Conservation (phyloP, 2,797 vertebrate species). For the Carcharodon carcharias region DNA sequence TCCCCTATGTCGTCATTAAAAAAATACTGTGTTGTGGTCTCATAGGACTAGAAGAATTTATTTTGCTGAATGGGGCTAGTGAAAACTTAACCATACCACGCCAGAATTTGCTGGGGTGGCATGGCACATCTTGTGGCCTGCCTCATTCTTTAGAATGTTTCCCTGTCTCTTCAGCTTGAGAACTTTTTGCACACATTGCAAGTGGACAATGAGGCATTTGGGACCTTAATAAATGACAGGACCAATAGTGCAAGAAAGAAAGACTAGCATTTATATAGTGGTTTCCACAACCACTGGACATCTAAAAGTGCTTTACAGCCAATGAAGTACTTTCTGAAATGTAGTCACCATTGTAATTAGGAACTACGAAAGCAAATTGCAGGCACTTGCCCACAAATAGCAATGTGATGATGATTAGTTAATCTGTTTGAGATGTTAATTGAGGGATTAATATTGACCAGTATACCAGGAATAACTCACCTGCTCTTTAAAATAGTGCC, state of each 20-base stretch:
- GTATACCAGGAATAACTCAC: too few relatives aligned
- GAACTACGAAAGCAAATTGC: too few relatives aligned
- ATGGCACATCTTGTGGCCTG: background rate
- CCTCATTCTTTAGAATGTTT: background rate
- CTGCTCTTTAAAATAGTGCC: too few relatives aligned
- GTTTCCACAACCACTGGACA: too few relatives aligned
- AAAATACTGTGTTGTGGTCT: background rate
- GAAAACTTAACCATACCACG: background rate
- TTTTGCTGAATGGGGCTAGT: background rate
- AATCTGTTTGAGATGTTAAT: too few relatives aligned
- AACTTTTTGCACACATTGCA: background rate
- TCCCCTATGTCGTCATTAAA: background rate
- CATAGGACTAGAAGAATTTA: background rate
- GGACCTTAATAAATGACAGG: background rate
- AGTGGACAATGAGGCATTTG: background rate
- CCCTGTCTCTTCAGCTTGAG: background rate
- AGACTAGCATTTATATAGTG: too few relatives aligned
- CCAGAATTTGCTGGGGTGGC: background rate
- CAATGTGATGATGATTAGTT: too few relatives aligned
- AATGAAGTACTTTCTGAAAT: too few relatives aligned
- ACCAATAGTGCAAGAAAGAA: background rate
- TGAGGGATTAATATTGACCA: too few relatives aligned
- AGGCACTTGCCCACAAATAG: too few relatives aligned
- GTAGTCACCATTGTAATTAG: too few relatives aligned
- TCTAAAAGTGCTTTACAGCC: too few relatives aligned